Evolutionary conservation across 2,888 invertebrate species (phyloP), one percentile per base, ranked within the genome.

Genomic region (Stenolophus ochropezus): DNA sequence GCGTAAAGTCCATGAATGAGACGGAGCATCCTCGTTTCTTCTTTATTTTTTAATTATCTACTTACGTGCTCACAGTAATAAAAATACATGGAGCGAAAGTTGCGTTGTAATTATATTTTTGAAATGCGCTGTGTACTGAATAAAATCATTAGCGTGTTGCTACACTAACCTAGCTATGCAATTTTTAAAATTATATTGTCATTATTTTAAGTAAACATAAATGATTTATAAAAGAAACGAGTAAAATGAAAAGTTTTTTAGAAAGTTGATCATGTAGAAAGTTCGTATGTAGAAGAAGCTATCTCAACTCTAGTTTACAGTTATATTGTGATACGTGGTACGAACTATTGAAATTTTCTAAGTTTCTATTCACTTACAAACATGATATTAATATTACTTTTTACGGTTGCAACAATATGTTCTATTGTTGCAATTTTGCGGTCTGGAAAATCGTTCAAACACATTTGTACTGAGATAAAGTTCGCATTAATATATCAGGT

Each of bases 401-500:
- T 86, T 83, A 83, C 85, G 18, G 83, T 87, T 51, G 84, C 88
- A 77, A 74, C 85, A 25, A 82, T 87, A 58, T 85, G 86, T 25
- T 86, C 87, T 14, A 82, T 85, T 53, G 84, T 88, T 53, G 86
- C 91, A 58, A 90, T 89, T 69, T 82, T 86, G 20, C 85, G 91
- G 85, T 90, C 92, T 65, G 91, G 92, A 83, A 92, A 92, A 86
- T 90, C 91, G 1, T 83, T 92, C 8, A 90, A 89, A 84, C 86
- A 91, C 84, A 89, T 93, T 77, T 86, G 91, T 77, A 89, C 90
- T 77, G 92, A 92, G 84, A 88, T 92, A 16, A 89, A 91, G 83
- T 91, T 90, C 86, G 90, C 91, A 83, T 77, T 92, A 79, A 90
- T 91, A 83, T 93, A 93, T 89, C 92, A 93, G 86, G 88, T 92